A percentile compares a stretch with the other conserved stretches of the same genome.
Evolutionary conservation across 1,140 invertebrate genomes (phyloP).

Genomic region (Atta cephalotes): DNA sequence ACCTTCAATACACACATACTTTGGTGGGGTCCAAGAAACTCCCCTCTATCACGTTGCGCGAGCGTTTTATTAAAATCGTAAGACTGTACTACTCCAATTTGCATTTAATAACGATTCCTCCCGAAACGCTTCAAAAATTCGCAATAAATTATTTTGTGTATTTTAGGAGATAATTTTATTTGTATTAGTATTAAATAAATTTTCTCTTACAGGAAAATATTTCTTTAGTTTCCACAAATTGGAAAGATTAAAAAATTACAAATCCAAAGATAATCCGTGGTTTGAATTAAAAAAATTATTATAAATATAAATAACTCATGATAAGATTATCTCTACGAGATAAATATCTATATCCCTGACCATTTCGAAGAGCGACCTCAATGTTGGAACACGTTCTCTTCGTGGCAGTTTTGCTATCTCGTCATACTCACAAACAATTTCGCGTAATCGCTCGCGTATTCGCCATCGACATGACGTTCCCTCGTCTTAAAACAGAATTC

Average conservation of each 20-base stretch:
- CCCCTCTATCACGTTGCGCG: neutral
- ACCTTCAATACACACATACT: neutral
- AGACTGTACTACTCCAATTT: neutral
- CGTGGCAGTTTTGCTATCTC: constrained; percentile 36
- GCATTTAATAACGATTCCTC: neutral
- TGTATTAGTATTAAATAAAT: neutral
- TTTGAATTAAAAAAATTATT: neutral
- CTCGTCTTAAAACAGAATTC: constrained; percentile 42
- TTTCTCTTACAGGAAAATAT: neutral
- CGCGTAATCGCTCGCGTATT: constrained; percentile 17
- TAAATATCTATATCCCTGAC: neutral
- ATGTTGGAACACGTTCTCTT: constrained; percentile 24
- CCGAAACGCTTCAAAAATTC: neutral
- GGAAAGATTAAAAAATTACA: neutral
- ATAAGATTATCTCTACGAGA: neutral
- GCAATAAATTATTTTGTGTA: neutral
- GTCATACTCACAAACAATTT: constrained; percentile 45
- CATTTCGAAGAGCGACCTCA: constrained; percentile 1
- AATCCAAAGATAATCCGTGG: neutral
- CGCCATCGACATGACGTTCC: constrained; percentile 7
- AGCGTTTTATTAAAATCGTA: neutral
- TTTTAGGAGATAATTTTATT: neutral
- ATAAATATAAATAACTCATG: neutral
- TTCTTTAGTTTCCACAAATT: neutral
- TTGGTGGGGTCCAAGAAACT: neutral